Conservation (phyloP, 1,140 invertebrate species). For the Maconellicoccus hirsutus region DNA sequence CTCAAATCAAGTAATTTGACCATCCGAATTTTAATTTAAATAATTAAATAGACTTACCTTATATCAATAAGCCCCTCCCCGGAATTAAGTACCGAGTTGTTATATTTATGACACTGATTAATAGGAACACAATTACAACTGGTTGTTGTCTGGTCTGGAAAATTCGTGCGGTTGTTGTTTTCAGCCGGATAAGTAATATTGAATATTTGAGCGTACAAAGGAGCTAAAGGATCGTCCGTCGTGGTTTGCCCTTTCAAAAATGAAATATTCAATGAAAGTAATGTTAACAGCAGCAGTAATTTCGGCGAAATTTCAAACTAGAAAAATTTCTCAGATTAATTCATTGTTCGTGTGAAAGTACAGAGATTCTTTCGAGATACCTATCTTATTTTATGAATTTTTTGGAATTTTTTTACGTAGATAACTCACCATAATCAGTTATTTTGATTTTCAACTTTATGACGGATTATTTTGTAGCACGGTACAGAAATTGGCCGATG, state of each 20-base stretch:
- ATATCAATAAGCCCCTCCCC: slow-evolving; percentile 3
- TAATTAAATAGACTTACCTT: too few species aligned
- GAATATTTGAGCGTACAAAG: neutral
- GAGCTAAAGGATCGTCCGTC: neutral
- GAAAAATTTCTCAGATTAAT: neutral
- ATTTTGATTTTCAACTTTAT: neutral
- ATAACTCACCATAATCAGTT: neutral
- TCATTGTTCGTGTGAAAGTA: neutral
- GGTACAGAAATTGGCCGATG: too few species aligned
- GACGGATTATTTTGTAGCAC: neutral
- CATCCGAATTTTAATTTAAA: too few species aligned
- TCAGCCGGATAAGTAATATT: neutral
- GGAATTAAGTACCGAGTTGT: neutral
- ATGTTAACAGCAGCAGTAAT: neutral
- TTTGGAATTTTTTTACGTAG: too few species aligned
- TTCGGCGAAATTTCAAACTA: neutral
- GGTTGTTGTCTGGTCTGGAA: neutral
- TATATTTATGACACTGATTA: neutral
- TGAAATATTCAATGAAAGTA: neutral
- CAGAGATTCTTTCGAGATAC: too few species aligned
- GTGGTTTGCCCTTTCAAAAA: slow-evolving; percentile 4
- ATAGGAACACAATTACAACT: slow-evolving; percentile 9
- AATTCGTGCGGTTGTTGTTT: neutral
- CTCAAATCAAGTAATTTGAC: slow-evolving; percentile 9
- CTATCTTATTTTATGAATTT: too few species aligned